Percentiles rank a stretch among this genome's conserved stretches.
phyloP scores from a whole-genome alignment of 2,888 invertebrate species.

The Leucophenga montana region DNA sequence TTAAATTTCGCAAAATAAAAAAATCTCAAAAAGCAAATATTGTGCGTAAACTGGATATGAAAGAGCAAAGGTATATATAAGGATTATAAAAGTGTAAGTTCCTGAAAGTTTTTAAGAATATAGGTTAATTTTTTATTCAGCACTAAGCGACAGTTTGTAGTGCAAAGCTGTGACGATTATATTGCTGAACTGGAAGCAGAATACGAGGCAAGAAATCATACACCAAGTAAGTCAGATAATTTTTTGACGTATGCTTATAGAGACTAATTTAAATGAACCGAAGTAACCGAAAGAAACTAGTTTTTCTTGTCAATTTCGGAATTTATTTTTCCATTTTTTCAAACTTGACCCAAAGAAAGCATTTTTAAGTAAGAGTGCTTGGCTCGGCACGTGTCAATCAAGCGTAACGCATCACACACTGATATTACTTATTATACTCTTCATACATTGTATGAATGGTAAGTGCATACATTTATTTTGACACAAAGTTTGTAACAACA shows the following conservation, averaged over 20 bases:
- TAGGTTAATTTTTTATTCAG: constrained; percentile 38
- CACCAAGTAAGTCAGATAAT: constrained; percentile 37
- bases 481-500: too few relatives aligned
- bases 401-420: too few relatives aligned
- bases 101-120: neutral
- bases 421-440: too few relatives aligned
- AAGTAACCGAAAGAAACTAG: too few relatives aligned
- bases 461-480: too few relatives aligned
- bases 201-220: constrained; percentile 30
- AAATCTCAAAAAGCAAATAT: constrained; percentile 43
- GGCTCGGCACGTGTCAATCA: too few relatives aligned
- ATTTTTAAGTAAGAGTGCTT: too few relatives aligned
- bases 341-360: too few relatives aligned
- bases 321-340: too few relatives aligned
- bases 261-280: too few relatives aligned
- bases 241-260: neutral
- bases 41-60: constrained; percentile 48
- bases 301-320: too few relatives aligned
- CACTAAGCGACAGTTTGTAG: constrained; percentile 41
- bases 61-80: constrained; percentile 42
- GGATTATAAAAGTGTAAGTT: neutral
- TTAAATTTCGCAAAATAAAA: constrained; percentile 43
- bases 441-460: too few relatives aligned
- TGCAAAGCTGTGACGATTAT: constrained; percentile 42
- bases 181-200: constrained; percentile 37